phyloP scores from a whole-genome alignment of 2,113 vertebrate species.

The Spea bombifrons region DNA sequence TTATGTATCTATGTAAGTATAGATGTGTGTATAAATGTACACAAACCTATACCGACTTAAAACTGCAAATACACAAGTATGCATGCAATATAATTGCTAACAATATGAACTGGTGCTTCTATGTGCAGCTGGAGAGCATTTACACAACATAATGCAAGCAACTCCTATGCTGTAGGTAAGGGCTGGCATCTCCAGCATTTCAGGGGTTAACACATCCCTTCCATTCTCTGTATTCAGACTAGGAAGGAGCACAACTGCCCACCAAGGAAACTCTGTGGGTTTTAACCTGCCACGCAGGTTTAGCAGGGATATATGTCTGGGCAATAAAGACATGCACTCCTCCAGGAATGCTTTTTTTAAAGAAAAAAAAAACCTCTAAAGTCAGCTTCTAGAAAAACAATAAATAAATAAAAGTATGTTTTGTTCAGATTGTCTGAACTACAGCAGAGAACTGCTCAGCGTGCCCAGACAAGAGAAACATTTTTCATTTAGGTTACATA shows the following conservation, averaged over 20 bases:
- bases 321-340: constrained; percentile 82
- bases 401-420: constrained; percentile 43
- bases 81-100: constrained; percentile 72
- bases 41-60: constrained; percentile 52
- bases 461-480: constrained; percentile 33
- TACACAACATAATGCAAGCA: constrained; percentile 44
- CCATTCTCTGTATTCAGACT: constrained; percentile 36
- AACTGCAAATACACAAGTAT: constrained; percentile 57
- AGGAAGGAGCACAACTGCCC: constrained; percentile 24
- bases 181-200: constrained; percentile 35
- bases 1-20: constrained; percentile 37
- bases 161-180: constrained; percentile 34
- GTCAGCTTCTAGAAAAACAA: constrained; percentile 35
- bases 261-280: constrained; percentile 40
- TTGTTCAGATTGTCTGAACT: constrained; percentile 30
- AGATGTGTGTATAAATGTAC: constrained; percentile 34
- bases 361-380: constrained; percentile 57
- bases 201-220: constrained; percentile 20
- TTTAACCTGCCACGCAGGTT: constrained; percentile 47
- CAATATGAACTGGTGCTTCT: constrained; percentile 51
- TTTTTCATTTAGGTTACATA: constrained; percentile 43
- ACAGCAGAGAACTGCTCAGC: constrained; percentile 22
- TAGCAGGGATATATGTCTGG: constrained; percentile 71
- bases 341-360: constrained; percentile 61
- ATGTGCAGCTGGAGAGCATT: constrained; percentile 62